Conservation (phyloP, 2,797 vertebrate genomes). For the Micropoecilia bifurca region DNA sequence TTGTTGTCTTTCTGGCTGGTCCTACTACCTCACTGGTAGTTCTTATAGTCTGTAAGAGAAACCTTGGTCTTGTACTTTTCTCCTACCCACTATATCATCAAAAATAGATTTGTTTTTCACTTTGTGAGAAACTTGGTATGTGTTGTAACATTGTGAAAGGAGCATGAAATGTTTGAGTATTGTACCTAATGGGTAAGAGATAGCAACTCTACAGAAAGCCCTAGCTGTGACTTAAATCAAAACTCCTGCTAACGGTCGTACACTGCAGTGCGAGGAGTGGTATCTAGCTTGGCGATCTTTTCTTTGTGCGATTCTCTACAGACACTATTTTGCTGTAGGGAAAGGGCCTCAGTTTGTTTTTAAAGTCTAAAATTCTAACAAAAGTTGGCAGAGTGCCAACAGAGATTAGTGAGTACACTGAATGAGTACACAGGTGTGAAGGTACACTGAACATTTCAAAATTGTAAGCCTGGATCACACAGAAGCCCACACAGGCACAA, state of each 20-base stretch:
- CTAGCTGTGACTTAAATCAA: background rate
- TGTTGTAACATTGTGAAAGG: background rate
- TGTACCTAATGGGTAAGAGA: constrained; percentile 1
- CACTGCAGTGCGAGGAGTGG: background rate
- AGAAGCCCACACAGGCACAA: background rate
- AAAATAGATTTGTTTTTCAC: constrained; percentile 4
- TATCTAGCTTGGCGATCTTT: background rate
- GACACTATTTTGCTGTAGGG: background rate
- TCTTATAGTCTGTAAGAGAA: background rate
- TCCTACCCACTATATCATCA: background rate
- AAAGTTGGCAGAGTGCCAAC: background rate
- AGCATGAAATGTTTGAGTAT: background rate
- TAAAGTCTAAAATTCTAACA: background rate
- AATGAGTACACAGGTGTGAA: background rate
- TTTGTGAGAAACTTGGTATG: constrained; percentile 1
- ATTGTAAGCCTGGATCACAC: background rate
- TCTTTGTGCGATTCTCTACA: background rate
- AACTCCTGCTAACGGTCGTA: background rate
- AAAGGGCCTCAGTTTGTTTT: background rate
- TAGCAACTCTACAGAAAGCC: background rate
- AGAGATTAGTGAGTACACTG: background rate
- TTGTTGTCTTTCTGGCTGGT: background rate
- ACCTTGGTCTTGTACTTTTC: background rate
- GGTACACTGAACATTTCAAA: background rate
- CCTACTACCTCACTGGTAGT: background rate